Evolutionary conservation across 2,113 vertebrate genomes (phyloP), one percentile per base, ranked within the genome.

Genomic region (Turnix velox): DNA sequence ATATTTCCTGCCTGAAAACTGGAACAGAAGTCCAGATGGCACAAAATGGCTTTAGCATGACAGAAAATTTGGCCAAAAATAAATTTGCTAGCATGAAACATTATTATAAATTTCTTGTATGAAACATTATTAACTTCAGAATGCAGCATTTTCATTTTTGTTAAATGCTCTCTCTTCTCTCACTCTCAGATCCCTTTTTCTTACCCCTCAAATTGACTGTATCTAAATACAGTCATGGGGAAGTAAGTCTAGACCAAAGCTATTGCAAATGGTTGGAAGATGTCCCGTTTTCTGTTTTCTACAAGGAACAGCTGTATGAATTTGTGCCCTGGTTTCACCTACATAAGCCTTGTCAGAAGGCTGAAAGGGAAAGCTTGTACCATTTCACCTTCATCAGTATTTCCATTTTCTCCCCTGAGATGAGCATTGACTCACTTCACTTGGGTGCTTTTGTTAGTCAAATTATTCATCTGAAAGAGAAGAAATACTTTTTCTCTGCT

Each of bases 1-100:
- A 65, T 73, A 92, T 31, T 87, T 82, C n/a, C 67, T 91, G 51
- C 13, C 87, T 94, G 71, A 81, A 75, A 92, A 91, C 74, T 25
- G 68, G 55, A 90, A 62, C 20, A 30, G 39, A 86, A 79, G 84
- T 92, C 71, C 88, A 80, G 55, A 72, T 67, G 49, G 58, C 68
- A 37, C 43, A 90, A 91, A 79, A 93, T 31, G 58, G 27, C n/a
- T 94, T 86, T 51, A 88, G 45, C 18, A 48, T 55, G 79, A 45
- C 15, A 88, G 40, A 81, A 95, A 92, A 91, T 75, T 61, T 37
- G 58, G 27, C 20, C 37, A 84, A 59, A 74, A 90, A 57, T 42
- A 82, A 69, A 42, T 33, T 67, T 58, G 77, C 23, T 51, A 40
- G 4, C 35, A 54, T 52, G 48, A 81, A 92, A 84, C 16, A 65